Evolutionary conservation across 2,888 invertebrate species (phyloP).

Genomic region (Morpho helenor): DNA sequence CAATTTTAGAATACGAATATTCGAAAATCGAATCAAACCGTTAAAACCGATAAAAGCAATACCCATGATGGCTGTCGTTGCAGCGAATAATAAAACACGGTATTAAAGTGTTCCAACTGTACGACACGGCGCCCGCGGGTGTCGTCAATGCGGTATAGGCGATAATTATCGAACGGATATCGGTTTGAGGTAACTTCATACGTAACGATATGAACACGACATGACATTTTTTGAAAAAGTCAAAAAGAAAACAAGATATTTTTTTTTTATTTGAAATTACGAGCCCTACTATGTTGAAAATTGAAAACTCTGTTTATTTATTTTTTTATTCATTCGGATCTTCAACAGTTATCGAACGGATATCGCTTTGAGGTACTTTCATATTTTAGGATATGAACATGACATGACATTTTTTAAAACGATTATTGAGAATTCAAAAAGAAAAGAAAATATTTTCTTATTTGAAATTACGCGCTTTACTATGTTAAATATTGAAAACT

Average conservation of each 20-base stretch:
- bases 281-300: too few relatives aligned
- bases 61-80: constrained; percentile 47
- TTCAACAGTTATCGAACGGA: constrained; percentile 40
- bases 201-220: constrained; percentile 28
- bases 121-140: constrained; percentile 52
- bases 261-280: too few relatives aligned
- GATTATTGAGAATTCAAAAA: too few relatives aligned
- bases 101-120: constrained; percentile 34
- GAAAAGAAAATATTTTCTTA: too few relatives aligned
- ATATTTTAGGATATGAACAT: constrained; percentile 26
- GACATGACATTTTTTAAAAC: constrained; percentile 32
- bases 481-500: too few relatives aligned
- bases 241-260: too few relatives aligned
- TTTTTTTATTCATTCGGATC: too few relatives aligned
- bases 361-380: constrained; percentile 26
- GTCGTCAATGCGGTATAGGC: constrained; percentile 44
- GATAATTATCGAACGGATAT: constrained; percentile 52
- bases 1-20: not conserved
- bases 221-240: constrained; percentile 30
- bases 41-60: constrained; percentile 40
- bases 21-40: constrained; percentile 29
- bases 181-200: constrained; percentile 19
- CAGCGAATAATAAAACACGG: constrained; percentile 57
- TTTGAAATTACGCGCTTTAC: too few relatives aligned
- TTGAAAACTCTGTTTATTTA: too few relatives aligned